These are phyloP conservation scores for Lithobates sylvaticus DNA, from an alignment of 2,797 vertebrate species.

Conservation along the genomic window DNA sequence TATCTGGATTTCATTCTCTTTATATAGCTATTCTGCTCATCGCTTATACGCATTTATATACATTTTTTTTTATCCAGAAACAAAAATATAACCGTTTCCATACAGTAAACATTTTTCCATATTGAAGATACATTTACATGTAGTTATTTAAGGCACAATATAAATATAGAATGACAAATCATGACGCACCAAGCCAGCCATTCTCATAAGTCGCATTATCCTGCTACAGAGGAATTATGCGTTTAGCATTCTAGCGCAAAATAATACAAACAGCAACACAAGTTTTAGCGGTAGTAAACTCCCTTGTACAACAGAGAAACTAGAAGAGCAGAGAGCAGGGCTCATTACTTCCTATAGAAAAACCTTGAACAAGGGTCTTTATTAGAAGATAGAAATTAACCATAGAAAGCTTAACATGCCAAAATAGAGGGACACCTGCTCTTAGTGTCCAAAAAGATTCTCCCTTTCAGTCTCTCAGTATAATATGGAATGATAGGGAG, in stretches of 20 bases:
- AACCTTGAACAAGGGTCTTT: not conserved
- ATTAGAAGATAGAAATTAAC: not conserved
- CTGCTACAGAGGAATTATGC: conserved; percentile 38
- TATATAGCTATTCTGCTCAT: conserved; percentile 16
- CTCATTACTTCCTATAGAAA: too few species aligned
- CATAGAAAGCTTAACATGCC: not conserved
- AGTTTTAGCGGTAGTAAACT: not conserved
- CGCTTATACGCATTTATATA: conserved; percentile 56
- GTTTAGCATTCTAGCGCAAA: not conserved
- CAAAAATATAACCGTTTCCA: conserved; percentile 63
- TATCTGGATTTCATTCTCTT: conserved; percentile 45
- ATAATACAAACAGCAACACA: conserved; percentile 11
- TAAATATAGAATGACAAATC: conserved; percentile 67
- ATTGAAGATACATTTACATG: conserved; percentile 65
- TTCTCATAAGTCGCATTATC: conserved; percentile 28
- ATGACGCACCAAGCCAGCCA: conserved; percentile 53
- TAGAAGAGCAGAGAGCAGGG: not conserved
- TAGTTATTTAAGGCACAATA: conserved; percentile 77
- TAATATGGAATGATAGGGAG: not conserved
- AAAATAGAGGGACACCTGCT: not conserved
- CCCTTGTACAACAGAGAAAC: not conserved
- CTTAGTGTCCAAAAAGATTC: not conserved
- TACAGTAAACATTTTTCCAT: conserved; percentile 66
- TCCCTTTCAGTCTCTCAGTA: not conserved
- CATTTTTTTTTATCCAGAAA: conserved; percentile 63